These are phyloP conservation scores for Anoura caudifer DNA, from an alignment of 2,113 vertebrate genomes.

Conservation along the genomic window DNA sequence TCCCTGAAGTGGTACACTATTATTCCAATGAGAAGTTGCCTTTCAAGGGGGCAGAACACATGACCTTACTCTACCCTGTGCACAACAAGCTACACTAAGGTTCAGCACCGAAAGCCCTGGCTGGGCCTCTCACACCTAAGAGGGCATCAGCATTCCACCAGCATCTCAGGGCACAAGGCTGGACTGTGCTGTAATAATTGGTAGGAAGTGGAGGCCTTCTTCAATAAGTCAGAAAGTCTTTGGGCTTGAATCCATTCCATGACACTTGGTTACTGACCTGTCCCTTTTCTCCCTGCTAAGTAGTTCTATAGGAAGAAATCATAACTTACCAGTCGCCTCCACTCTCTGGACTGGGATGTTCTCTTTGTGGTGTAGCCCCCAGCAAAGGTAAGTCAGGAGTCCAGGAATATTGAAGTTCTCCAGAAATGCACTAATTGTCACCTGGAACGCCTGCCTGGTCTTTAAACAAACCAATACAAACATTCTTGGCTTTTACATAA, in stretches of 20 bases:
- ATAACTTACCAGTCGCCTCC: background rate
- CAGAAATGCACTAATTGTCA: no score
- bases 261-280: background rate
- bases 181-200: background rate
- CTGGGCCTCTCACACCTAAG: background rate
- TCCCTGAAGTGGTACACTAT: constrained; percentile 92
- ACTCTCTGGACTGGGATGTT: background rate
- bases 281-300: background rate
- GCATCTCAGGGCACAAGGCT: background rate
- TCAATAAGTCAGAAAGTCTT: background rate
- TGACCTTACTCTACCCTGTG: constrained; percentile 92
- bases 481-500: background rate
- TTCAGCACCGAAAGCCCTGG: background rate
- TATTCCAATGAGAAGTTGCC: constrained; percentile 93
- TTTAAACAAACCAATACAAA: background rate
- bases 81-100: constrained; percentile 78
- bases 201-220: background rate
- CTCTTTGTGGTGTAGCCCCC: background rate
- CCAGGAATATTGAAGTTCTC: background rate
- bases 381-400: background rate
- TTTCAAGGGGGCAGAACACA: constrained; percentile 95
- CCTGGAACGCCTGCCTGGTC: background rate
- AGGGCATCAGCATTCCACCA: background rate
- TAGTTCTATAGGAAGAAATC: background rate
- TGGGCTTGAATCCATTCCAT: background rate